These are phyloP conservation scores for Paramormyrops hopkinsi DNA, from an alignment of 2,797 vertebrate species.

Conservation along the genomic window DNA sequence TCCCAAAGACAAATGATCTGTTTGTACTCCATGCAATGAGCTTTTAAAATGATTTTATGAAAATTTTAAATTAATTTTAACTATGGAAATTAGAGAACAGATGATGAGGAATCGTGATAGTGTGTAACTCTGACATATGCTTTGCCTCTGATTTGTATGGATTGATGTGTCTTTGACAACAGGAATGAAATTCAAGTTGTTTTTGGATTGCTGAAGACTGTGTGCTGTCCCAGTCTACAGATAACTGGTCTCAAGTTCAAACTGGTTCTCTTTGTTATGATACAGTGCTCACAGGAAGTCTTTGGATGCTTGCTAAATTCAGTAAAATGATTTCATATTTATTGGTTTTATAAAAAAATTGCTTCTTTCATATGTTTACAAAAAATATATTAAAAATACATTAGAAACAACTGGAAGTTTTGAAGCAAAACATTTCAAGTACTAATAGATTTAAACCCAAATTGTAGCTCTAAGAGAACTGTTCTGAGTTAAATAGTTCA, in stretches of 20 bases:
- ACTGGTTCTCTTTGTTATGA: background rate
- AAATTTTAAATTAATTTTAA: background rate
- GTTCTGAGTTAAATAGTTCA: background rate
- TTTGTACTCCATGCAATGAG: background rate
- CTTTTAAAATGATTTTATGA: background rate
- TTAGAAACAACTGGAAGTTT: background rate
- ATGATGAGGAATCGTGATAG: background rate
- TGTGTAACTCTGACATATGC: background rate
- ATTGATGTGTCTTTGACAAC: background rate
- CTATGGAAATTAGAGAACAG: background rate
- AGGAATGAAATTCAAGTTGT: background rate
- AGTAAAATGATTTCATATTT: background rate
- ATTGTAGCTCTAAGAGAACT: background rate
- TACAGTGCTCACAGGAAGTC: background rate
- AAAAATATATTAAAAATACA: background rate
- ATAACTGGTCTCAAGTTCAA: background rate
- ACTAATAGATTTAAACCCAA: background rate
- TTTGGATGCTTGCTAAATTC: background rate
- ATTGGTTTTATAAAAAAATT: background rate
- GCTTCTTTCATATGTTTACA: background rate
- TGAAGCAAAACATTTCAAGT: background rate
- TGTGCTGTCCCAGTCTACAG: background rate
- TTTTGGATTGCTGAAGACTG: background rate
- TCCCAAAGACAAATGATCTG: background rate
- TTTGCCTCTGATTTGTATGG: background rate